Evolutionary conservation across 2,797 vertebrate species (phyloP).

Genomic region (Diceros bicornis): DNA sequence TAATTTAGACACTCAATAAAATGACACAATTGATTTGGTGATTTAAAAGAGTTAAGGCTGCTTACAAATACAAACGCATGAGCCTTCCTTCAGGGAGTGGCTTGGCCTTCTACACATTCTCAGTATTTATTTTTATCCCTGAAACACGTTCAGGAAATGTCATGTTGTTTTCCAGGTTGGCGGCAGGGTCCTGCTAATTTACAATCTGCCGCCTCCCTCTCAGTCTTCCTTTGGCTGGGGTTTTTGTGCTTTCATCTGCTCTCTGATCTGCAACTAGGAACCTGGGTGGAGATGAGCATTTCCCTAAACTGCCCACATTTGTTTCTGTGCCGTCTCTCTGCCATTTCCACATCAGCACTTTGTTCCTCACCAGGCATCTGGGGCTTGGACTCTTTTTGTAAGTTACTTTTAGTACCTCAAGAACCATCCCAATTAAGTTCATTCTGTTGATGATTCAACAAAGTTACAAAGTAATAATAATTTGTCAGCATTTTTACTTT

Average conservation of each 20-base stretch:
- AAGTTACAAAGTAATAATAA: slow-evolving; percentile 29
- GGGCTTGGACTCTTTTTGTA: background rate
- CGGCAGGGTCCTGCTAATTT: slow-evolving; percentile 69
- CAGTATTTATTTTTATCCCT: slow-evolving; percentile 57
- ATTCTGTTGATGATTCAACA: slow-evolving; percentile 32
- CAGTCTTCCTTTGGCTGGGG: background rate
- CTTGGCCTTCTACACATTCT: background rate
- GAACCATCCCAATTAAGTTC: slow-evolving; percentile 18
- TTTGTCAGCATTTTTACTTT: slow-evolving; percentile 43
- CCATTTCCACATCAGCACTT: slow-evolving; percentile 12
- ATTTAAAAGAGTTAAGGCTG: background rate
- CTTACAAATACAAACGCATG: background rate
- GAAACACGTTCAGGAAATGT: slow-evolving; percentile 68
- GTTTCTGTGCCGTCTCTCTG: slow-evolving; percentile 23
- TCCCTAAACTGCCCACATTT: slow-evolving; percentile 23
- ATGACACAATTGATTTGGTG: background rate
- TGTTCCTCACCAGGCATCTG: slow-evolving; percentile 44
- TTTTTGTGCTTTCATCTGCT: background rate
- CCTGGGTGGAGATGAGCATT: background rate
- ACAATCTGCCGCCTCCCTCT: slow-evolving; percentile 63
- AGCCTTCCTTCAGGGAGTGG: background rate
- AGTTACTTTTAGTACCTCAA: slow-evolving; percentile 11
- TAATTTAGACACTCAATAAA: slow-evolving; percentile 33
- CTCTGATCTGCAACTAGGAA: slow-evolving; percentile 52
- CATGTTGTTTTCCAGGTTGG: slow-evolving; percentile 60